These are phyloP conservation scores for Acanthurus leucopareius DNA, from an alignment of 2,797 vertebrate species.

Conservation along the genomic window DNA sequence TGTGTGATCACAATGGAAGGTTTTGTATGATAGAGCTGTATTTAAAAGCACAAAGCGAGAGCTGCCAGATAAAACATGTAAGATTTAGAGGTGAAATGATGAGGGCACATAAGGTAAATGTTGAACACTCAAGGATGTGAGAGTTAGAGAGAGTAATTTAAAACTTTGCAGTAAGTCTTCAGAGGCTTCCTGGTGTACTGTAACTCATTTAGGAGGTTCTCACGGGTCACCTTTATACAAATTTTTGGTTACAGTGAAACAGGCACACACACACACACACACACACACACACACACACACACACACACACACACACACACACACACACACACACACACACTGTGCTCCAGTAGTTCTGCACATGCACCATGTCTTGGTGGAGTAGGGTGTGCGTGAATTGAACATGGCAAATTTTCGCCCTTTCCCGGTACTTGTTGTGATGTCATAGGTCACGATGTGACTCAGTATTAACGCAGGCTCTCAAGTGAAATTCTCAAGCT, in stretches of 20 bases:
- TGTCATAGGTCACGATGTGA: constrained; percentile 66
- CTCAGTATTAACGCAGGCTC: constrained; percentile 47
- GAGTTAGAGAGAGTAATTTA: background rate
- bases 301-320: background rate
- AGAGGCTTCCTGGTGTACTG: background rate
- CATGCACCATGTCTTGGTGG: constrained; percentile 21
- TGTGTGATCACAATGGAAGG: background rate
- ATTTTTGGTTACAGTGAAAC: background rate
- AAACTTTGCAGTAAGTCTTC: background rate
- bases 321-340: background rate
- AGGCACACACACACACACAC: background rate
- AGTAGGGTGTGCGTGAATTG: constrained; percentile 42
- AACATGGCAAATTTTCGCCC: constrained; percentile 26
- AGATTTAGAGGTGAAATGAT: background rate
- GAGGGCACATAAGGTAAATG: background rate
- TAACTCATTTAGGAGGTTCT: background rate
- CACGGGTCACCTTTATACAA: background rate
- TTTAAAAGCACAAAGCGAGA: constrained; percentile 9
- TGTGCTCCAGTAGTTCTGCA: constrained; percentile 4
- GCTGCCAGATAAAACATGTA: background rate
- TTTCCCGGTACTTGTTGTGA: constrained; percentile 49
- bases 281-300: background rate
- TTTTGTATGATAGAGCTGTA: background rate
- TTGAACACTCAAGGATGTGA: background rate
- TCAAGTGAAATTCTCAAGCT: constrained; percentile 36